These are phyloP conservation scores for Apistogramma diplotaenia DNA, from an alignment of 2,113 vertebrate genomes.

Conservation along the genomic window DNA sequence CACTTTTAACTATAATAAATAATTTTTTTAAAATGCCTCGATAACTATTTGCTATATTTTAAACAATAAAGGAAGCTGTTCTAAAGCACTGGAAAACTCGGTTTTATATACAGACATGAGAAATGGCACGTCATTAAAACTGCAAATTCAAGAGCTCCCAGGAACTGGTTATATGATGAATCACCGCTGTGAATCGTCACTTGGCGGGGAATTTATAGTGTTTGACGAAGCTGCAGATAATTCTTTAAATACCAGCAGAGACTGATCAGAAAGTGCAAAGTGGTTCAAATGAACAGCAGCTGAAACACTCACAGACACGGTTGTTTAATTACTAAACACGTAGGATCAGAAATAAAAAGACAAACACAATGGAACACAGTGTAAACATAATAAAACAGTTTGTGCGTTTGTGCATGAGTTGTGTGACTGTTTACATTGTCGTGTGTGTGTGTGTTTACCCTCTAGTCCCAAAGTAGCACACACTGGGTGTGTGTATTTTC, in stretches of 20 bases:
- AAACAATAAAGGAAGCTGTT: background rate
- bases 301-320: conserved; percentile 1
- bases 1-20: background rate
- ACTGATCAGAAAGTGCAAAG: conserved; percentile 13
- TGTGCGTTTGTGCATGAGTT: background rate
- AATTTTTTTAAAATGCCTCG: background rate
- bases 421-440: conserved; percentile 1
- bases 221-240: conserved; percentile 6
- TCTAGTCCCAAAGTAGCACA: background rate
- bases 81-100: background rate
- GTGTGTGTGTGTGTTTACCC: conserved; percentile 35
- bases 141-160: conserved; percentile 22
- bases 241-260: conserved; percentile 29
- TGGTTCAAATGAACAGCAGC: background rate
- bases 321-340: conserved; percentile 23
- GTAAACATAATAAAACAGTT: background rate
- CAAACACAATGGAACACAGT: background rate
- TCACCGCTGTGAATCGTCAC: conserved; percentile 52
- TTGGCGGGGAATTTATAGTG: conserved; percentile 40
- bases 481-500: background rate
- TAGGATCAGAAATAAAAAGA: background rate
- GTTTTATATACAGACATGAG: background rate
- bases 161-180: conserved; percentile 34
- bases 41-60: background rate
- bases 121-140: background rate